Evolutionary conservation across 2,888 invertebrate genomes (phyloP), one percentile per base, ranked within the genome.

Genomic region (Melanargia galathea): DNA sequence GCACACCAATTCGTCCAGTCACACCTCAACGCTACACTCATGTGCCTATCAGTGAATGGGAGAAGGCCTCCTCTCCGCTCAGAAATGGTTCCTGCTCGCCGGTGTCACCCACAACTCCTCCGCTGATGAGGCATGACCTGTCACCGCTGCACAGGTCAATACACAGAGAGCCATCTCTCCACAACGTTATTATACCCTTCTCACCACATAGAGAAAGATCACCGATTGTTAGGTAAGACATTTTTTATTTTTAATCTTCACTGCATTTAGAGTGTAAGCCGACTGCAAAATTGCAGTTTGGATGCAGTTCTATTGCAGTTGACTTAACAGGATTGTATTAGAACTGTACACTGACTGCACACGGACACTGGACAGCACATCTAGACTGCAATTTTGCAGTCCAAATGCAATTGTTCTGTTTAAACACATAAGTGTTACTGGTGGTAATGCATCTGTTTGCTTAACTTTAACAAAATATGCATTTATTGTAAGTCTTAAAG

Each of bases 51-150:
- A 89, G 87, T 60, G 92, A 92, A 70, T 92, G 92, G 91, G 92
- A 92, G 78, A 91, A 92, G 82, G 86, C 85, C 0, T 92, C 92
- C 0, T 93, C 93, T 22, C 93, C 93, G 0, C 80, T 92, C 4
- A 80, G 92, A 66, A 93, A 93, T 72, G 92, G 92, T 22, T 93
- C 93, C 0, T 90, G 90, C 48, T 93, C 93, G 3, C 93, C 93
- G 0, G 91, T 93, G 49, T 94, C 94, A 3, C 93, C 94, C 0
- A 87, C 91, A 0, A 93, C 93, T 0, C 93, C 93, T 0, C 93
- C 92, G 20, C 79, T 90, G 38, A 76, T 78, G 69, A 75, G 80
- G 83, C 57, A 83, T 72, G 69, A 71, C 60, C 63, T 75, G 60
- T 63, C 82, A 67, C 70, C 77, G 56, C 69, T 69, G 35, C 93